Evolutionary conservation across 2,888 invertebrate species (phyloP).

Genomic region (Drosophila niveifrons): DNA sequence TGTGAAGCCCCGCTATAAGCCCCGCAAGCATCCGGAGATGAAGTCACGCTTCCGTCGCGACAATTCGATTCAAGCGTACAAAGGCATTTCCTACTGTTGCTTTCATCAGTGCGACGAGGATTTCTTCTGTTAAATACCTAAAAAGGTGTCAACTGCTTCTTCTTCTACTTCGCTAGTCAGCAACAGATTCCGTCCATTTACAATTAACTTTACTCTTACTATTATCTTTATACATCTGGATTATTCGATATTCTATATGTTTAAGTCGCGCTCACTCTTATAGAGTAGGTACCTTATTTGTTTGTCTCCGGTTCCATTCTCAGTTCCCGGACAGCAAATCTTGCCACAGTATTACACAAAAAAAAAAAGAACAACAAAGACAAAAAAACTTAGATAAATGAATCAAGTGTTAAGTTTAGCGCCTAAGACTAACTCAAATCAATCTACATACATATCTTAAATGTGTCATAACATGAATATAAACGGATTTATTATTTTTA

Average conservation of each 20-base stretch:
- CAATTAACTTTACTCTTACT: slow-evolving; percentile 6
- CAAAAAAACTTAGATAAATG: slow-evolving; percentile 37
- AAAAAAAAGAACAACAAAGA: too few relatives aligned
- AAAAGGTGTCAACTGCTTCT: background rate
- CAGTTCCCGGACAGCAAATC: slow-evolving; percentile 29
- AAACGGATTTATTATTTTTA: slow-evolving; percentile 12
- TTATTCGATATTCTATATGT: slow-evolving; percentile 8
- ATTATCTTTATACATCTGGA: slow-evolving; percentile 3
- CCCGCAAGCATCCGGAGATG: slow-evolving; percentile 70
- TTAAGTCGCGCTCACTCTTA: slow-evolving; percentile 73
- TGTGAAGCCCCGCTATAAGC: slow-evolving; percentile 81
- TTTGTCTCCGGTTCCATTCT: slow-evolving; percentile 23
- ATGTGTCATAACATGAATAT: slow-evolving; percentile 18
- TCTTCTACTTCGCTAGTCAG: slow-evolving; percentile 45
- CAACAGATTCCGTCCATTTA: slow-evolving; percentile 65
- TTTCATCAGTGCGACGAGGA: slow-evolving; percentile 81
- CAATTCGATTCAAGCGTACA: slow-evolving; percentile 58
- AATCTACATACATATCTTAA: background rate
- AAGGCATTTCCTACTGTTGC: slow-evolving; percentile 82
- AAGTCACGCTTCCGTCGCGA: slow-evolving; percentile 80
- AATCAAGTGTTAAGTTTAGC: slow-evolving; percentile 29
- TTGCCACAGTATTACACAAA: slow-evolving; percentile 62
- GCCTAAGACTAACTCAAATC: slow-evolving; percentile 9
- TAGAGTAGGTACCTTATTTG: slow-evolving; percentile 74
- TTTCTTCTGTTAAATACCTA: slow-evolving; percentile 82